A percentile compares a stretch with the other conserved stretches of the same genome.
phyloP scores from a whole-genome alignment of 2,113 vertebrate species.

The Sapayoa aenigma region DNA sequence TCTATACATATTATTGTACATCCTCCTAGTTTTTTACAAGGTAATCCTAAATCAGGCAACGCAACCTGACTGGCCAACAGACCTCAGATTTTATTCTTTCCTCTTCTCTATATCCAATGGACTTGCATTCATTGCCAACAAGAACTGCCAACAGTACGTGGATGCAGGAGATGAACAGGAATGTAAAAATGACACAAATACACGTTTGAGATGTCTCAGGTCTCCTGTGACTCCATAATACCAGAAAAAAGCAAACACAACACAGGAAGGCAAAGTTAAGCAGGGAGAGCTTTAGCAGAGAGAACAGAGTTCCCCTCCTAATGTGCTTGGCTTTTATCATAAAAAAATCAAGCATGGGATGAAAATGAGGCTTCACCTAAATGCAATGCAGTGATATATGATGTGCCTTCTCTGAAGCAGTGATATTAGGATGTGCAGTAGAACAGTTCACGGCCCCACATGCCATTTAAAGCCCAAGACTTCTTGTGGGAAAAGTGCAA shows the following conservation, averaged over 20 bases:
- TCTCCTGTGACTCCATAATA: background rate
- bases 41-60: background rate
- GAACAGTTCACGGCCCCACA: background rate
- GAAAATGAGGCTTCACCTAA: background rate
- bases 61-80: background rate
- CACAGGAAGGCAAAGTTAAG: background rate
- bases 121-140: background rate
- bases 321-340: background rate
- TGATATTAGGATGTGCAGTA: accelerated
- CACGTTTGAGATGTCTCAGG: background rate
- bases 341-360: background rate
- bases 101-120: background rate
- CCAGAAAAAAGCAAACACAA: background rate
- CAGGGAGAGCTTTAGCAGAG: background rate
- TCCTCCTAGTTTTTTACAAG: background rate
- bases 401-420: background rate
- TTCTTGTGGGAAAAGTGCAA: background rate
- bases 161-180: background rate
- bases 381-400: background rate
- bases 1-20: background rate
- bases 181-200: background rate
- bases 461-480: background rate
- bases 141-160: background rate
- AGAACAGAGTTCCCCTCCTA: background rate
- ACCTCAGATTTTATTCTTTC: background rate